Percentiles rank a stretch among this genome's conserved stretches.
phyloP scores from a whole-genome alignment of 1,140 invertebrate genomes.

The Sipha flava region DNA sequence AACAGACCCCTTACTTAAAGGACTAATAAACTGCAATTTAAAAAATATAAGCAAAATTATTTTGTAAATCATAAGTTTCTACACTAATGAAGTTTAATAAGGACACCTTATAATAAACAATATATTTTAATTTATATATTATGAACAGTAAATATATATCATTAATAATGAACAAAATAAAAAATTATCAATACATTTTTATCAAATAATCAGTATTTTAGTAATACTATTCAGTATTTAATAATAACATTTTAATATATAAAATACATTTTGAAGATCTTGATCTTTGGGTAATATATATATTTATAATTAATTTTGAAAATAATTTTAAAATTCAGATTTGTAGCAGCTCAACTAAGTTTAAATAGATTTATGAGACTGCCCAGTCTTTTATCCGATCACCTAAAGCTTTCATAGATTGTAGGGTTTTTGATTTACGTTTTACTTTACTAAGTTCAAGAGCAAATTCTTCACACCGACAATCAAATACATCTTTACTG shows the following conservation, averaged over 20 bases:
- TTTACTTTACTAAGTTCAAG: not conserved
- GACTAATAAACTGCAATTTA: no score
- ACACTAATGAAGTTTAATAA: no score
- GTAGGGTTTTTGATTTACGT: constrained; percentile 14
- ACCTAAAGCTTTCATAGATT: not conserved
- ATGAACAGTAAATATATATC: not conserved
- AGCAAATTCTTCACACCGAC: constrained; percentile 5
- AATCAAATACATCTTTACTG: constrained; percentile 34
- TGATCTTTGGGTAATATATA: constrained; percentile 3
- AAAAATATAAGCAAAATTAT: no score
- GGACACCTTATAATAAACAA: no score
- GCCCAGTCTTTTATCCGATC: constrained; percentile 18
- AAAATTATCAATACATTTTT: not conserved
- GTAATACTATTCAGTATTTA: constrained; percentile 5
- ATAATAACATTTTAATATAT: not conserved
- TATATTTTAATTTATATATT: not conserved
- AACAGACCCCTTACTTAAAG: no score
- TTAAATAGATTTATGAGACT: not conserved
- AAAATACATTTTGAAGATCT: not conserved
- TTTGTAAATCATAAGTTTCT: no score
- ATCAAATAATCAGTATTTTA: not conserved
- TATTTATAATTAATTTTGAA: not conserved
- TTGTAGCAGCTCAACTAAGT: not conserved
- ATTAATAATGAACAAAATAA: not conserved
- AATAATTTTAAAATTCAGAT: not conserved